Evolutionary conservation across 64 coral and sea anemone genomes (phyloP), one percentile per base, ranked within the genome.

Genomic region (Acropora yongei): DNA sequence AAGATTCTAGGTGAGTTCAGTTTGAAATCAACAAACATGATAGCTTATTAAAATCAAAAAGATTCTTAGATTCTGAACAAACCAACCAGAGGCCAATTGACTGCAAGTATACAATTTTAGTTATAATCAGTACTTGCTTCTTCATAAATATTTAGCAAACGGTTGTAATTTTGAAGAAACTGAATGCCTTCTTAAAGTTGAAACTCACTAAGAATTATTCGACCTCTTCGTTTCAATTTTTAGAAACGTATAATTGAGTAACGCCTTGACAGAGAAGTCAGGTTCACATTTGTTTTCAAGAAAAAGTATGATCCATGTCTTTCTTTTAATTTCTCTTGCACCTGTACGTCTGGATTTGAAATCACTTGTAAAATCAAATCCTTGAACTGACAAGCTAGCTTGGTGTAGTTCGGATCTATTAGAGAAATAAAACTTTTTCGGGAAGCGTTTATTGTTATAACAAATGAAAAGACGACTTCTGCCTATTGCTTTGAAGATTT

Each of bases 91-190:
- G 45, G 63, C 0, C 47, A 84, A 71, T 18, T 63, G 16, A 18
- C 44, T 78, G 12, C 3, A 48, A 69, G 44, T 46, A 67, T 44
- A 49, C 82, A 80, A 57, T 20, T 40, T 71, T 68, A 30, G 30
- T 83, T 83, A 40, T 84, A 69, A 84, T 84, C 63, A 45, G 82
- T 84, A 84, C 63, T 84, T 19, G 40, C 17, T 13, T 57, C 8
- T 84, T 84, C 82, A 84, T 84, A 84, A 84, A 84, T 84, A 84
- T 84, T 84, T 84, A 84, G 82, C 44, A 71, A 84, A 84, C 17
- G 43, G 65, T 48, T 48, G 65, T 71, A 48, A 30, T 84, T 84
- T 44, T 69, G 46, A 13, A 47, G 43, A 78, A 78, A 78, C 17
- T 18, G 7, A 6, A 5, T 48, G 47, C 44, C 44, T 2, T 48